Conservation (phyloP, 2,797 vertebrate genomes). For the Neomorphus geoffroyi region DNA sequence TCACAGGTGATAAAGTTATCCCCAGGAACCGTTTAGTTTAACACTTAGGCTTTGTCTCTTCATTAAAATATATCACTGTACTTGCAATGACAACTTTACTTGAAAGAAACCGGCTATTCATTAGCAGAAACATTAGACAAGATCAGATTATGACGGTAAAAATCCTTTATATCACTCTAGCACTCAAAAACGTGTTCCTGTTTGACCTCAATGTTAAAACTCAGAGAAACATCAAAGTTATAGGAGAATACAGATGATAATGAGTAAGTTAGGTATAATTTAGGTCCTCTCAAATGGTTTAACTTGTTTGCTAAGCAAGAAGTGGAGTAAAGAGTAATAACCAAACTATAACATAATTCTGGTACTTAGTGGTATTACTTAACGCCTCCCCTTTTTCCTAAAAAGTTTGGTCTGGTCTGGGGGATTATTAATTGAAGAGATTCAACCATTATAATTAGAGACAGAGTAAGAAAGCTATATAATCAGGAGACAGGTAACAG, state of each 20-base stretch:
- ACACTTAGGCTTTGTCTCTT: neutral
- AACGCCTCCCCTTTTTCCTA: neutral
- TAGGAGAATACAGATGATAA: neutral
- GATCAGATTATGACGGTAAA: neutral
- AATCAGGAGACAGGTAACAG: neutral
- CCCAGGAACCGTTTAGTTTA: neutral
- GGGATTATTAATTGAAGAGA: neutral
- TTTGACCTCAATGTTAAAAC: neutral
- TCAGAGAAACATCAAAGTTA: accelerated
- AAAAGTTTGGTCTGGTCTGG: neutral
- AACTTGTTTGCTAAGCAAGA: neutral
- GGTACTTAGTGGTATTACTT: neutral
- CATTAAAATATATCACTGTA: neutral
- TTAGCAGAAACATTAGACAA: neutral
- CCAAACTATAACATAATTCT: neutral
- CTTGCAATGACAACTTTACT: neutral
- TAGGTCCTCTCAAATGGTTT: neutral
- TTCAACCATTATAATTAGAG: neutral
- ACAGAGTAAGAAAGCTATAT: neutral
- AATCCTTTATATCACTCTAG: neutral
- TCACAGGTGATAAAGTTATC: neutral
- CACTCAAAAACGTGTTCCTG: neutral
- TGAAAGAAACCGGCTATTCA: neutral
- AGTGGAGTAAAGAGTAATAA: neutral
- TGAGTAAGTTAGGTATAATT: neutral